phyloP scores from a whole-genome alignment of 2,797 vertebrate genomes.

The Pseudomugil gertrudae region DNA sequence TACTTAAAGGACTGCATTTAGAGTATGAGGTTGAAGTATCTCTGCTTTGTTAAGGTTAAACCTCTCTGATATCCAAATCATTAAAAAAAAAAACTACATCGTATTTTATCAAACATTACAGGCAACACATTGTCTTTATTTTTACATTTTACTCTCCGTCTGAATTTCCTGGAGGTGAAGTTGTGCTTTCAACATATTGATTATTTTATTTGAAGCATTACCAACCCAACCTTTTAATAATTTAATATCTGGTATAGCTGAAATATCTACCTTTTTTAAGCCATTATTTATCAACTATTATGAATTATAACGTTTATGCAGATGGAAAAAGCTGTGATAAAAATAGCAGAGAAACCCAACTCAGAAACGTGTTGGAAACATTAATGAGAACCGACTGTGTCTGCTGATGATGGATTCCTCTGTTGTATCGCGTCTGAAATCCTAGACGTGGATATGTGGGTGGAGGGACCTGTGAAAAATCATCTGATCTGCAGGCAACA shows the following conservation, averaged over 20 bases:
- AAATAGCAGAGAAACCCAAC: too few relatives aligned
- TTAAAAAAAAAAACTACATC: too few relatives aligned
- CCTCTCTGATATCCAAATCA: neutral
- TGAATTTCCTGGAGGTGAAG: neutral
- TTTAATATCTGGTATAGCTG: too few relatives aligned
- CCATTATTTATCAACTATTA: neutral
- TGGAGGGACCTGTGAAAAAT: constrained; percentile 2
- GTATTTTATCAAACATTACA: neutral
- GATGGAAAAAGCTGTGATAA: neutral
- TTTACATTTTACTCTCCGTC: neutral
- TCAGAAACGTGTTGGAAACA: neutral
- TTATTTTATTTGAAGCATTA: neutral
- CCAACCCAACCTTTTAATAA: too few relatives aligned
- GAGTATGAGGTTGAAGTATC: constrained; percentile 5
- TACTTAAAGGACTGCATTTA: constrained; percentile 22
- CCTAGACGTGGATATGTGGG: neutral
- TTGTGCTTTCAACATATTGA: neutral
- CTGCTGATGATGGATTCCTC: constrained; percentile 3
- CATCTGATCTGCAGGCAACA: constrained; percentile 17
- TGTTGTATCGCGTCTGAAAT: constrained; percentile 17
- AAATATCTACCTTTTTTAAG: neutral
- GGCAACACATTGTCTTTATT: neutral
- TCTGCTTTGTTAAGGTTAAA: neutral
- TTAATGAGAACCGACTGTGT: neutral
- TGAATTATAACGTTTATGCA: neutral